Percentiles rank a stretch among this genome's conserved stretches.
Evolutionary conservation across 2,113 vertebrate genomes (phyloP).

Genomic region (Lampris megalopsis): DNA sequence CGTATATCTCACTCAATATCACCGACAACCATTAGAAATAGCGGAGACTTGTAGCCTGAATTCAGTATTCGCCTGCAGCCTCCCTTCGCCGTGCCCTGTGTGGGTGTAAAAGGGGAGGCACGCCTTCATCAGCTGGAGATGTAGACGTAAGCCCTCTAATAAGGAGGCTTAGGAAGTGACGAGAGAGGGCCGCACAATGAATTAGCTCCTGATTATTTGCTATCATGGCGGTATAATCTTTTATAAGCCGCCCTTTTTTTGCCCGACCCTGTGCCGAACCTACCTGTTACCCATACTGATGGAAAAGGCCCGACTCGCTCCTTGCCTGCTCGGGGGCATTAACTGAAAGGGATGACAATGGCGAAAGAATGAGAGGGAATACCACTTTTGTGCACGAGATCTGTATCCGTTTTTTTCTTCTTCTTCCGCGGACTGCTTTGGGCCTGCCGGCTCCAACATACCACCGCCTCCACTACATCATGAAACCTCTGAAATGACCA

Average conservation of each 20-base stretch:
- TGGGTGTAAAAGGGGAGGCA: conserved; percentile 55
- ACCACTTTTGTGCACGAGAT: neutral
- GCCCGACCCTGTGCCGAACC: conserved; percentile 44
- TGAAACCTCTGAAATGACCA: too few relatives aligned
- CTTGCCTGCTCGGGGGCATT: conserved; percentile 42
- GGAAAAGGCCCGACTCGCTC: conserved; percentile 34
- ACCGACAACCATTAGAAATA: conserved; percentile 38
- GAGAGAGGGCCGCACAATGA: conserved; percentile 70
- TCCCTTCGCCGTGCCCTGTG: conserved; percentile 54
- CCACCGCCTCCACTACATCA: too few relatives aligned
- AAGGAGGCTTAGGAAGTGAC: conserved; percentile 74
- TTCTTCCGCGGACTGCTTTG: neutral
- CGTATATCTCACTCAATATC: conserved; percentile 40
- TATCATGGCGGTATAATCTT: conserved; percentile 75
- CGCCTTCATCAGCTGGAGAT: conserved; percentile 72
- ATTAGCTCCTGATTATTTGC: conserved; percentile 81
- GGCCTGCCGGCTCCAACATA: too few relatives aligned
- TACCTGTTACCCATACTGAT: conserved; percentile 51
- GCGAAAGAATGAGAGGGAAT: conserved; percentile 28
- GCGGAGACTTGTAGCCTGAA: conserved; percentile 39
- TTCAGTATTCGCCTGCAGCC: conserved; percentile 56
- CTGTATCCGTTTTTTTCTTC: too few relatives aligned
- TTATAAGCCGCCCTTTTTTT: conserved; percentile 73
- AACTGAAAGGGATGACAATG: conserved; percentile 38
- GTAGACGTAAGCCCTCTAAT: conserved; percentile 80